These are phyloP conservation scores for Drosophila oshimai DNA, from an alignment of 1,140 invertebrate genomes.

Conservation along the genomic window DNA sequence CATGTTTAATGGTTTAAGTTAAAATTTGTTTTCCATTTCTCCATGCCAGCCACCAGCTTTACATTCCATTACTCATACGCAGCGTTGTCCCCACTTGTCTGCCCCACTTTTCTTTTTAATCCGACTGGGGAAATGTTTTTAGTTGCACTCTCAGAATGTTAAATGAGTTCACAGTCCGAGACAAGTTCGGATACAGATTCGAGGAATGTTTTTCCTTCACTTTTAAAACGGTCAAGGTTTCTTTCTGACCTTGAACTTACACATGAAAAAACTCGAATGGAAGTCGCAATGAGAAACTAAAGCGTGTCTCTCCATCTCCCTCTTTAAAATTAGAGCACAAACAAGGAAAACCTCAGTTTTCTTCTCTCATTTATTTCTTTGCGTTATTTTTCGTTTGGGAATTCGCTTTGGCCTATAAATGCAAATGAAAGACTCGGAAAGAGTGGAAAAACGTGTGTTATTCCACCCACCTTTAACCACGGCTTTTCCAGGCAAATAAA, in stretches of 20 bases:
- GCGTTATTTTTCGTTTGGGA: background rate
- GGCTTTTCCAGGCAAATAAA: background rate
- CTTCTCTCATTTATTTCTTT: constrained; percentile 3
- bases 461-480: constrained; percentile 5
- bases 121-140: constrained; percentile 20
- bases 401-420: constrained; percentile 26
- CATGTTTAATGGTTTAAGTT: too few relatives aligned
- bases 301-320: background rate
- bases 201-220: constrained; percentile 2
- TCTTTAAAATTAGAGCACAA: background rate
- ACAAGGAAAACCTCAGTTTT: background rate
- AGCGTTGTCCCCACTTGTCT: background rate
- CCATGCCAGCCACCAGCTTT: too few relatives aligned
- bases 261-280: constrained; percentile 7
- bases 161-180: constrained; percentile 29
- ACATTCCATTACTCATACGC: constrained; percentile 24
- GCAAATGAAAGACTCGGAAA: constrained; percentile 37
- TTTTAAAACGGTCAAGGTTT: constrained; percentile 28
- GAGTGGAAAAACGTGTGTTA: constrained; percentile 6
- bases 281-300: background rate
- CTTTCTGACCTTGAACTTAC: constrained; percentile 32
- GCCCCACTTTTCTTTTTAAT: background rate
- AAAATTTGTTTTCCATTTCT: too few relatives aligned
- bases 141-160: constrained; percentile 16
- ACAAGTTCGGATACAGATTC: constrained; percentile 15